Base-by-base conservation (phyloP, 1,140 invertebrate species). In the Dendroctonus ponderosae region DNA sequence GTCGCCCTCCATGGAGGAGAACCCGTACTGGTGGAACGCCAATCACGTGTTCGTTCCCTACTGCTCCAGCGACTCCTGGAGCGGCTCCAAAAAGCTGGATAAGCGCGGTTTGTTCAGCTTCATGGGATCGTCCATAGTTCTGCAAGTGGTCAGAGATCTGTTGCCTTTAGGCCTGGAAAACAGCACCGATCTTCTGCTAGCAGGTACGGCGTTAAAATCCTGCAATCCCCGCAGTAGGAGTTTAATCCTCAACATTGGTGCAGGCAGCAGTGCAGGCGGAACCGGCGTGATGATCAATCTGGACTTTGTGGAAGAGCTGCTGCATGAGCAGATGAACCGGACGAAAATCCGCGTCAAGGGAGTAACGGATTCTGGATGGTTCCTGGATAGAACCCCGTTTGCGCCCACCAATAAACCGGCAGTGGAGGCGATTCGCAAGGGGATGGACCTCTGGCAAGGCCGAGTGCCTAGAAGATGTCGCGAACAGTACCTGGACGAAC, bases 1-100 rank as follows among this genome's bases (percentile, higher is more conserved):
- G 0, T 96, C 94, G 0, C 81, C 88, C 7, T 89, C 93, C 75
- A 87, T 90, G 0, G 85, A 89, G 72, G 92, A 94, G 74, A 97
- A 97, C 80, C 93, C 94, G 1, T 90, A 90, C 72, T 95, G 92
- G 89, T 93, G 92, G 84, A 89, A 89, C 72, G 92, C 93, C 52
- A 96, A 96, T 80, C 93, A 96, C 76, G 93, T 97, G 79, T 88
- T 93, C 71, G 83, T 97, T 12, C 94, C 94, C 0, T 97, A 97
- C 77, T 97, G 94, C 80, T 93, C 92, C 56, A 95, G 93, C 76
- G 94, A 97, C 76, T 90, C 91, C 62, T 97, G 94, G 94, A 92
- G 90, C 70, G 94, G 94, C 5, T 89, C 90, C 12, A 84, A 80
- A 71, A 72, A 72, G 67, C 70, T 74, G 67, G 74, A 77, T 44